These are phyloP conservation scores for Lordiphosa collinella DNA, from an alignment of 1,140 invertebrate species.

Conservation along the genomic window DNA sequence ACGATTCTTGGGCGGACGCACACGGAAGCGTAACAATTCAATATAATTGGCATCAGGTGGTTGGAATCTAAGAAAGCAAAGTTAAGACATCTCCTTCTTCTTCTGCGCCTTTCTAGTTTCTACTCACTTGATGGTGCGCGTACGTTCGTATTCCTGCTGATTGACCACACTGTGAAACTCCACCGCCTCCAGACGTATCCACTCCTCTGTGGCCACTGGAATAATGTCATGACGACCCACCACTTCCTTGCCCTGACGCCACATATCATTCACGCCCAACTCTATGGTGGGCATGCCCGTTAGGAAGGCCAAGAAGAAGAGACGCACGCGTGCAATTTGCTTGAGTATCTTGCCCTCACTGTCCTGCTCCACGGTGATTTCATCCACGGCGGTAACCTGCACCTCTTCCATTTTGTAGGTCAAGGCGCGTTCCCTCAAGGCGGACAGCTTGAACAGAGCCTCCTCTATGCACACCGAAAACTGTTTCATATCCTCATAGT, in stretches of 20 bases:
- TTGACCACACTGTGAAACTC: slow-evolving; percentile 98
- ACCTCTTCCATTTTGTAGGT: slow-evolving; percentile 99
- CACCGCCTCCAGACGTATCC: slow-evolving; percentile 96
- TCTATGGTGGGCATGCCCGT: slow-evolving; percentile 97
- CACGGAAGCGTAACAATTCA: slow-evolving; percentile 97
- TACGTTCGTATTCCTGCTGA: slow-evolving; percentile 93
- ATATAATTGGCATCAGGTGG: slow-evolving; percentile 99
- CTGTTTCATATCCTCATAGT: slow-evolving; percentile 93
- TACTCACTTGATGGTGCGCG: slow-evolving; percentile 92
- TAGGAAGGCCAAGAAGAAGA: slow-evolving; percentile 97
- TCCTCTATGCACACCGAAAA: slow-evolving; percentile 95
- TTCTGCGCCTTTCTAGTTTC: neutral
- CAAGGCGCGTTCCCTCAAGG: slow-evolving; percentile 92
- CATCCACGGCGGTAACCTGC: slow-evolving; percentile 97
- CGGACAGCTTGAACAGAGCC: slow-evolving; percentile 89
- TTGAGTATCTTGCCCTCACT: slow-evolving; percentile 90
- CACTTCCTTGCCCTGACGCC: slow-evolving; percentile 98
- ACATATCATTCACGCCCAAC: slow-evolving; percentile 97
- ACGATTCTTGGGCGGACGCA: slow-evolving; percentile 96
- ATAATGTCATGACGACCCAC: slow-evolving; percentile 99
- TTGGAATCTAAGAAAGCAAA: slow-evolving; percentile 88
- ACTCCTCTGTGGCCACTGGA: slow-evolving; percentile 99
- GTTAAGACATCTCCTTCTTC: neutral
- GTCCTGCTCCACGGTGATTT: slow-evolving; percentile 96
- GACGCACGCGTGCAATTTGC: slow-evolving; percentile 95